phyloP scores from a whole-genome alignment of 37 sponge, comb jelly and placozoan genomes.

The Ephydatia muelleri region DNA sequence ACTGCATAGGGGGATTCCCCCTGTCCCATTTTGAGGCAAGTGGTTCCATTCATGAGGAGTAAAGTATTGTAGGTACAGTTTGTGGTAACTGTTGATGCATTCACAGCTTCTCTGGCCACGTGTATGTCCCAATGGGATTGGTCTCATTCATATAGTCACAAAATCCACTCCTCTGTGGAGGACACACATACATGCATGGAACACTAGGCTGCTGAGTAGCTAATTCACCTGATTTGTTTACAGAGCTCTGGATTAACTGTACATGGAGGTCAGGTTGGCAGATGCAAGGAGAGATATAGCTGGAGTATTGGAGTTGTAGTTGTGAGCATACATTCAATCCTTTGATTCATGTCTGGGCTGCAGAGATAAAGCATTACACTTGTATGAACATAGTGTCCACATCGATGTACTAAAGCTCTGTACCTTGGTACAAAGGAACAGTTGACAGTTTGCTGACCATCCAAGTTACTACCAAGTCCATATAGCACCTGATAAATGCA shows the following conservation, averaged over 20 bases:
- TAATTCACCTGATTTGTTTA: not conserved
- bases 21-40: not conserved
- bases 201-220: not conserved
- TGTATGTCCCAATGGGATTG: conserved; percentile 15
- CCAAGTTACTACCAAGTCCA: not conserved
- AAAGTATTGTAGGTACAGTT: not conserved
- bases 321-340: not conserved
- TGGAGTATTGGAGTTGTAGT: not conserved
- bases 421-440: conserved; percentile 10
- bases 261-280: not conserved
- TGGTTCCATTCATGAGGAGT: not conserved
- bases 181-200: not conserved
- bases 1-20: not conserved
- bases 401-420: no score
- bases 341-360: not conserved
- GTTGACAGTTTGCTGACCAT: not conserved
- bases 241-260: not conserved
- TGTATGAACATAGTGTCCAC: no score
- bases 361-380: not conserved
- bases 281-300: not conserved
- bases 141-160: conserved; percentile 26
- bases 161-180: conserved; percentile 22
- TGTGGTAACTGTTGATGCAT: not conserved
- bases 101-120: conserved; percentile 30
- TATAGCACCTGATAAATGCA: not conserved